Conservation (phyloP, 1,140 invertebrate genomes). For the Drosophila pachea region DNA sequence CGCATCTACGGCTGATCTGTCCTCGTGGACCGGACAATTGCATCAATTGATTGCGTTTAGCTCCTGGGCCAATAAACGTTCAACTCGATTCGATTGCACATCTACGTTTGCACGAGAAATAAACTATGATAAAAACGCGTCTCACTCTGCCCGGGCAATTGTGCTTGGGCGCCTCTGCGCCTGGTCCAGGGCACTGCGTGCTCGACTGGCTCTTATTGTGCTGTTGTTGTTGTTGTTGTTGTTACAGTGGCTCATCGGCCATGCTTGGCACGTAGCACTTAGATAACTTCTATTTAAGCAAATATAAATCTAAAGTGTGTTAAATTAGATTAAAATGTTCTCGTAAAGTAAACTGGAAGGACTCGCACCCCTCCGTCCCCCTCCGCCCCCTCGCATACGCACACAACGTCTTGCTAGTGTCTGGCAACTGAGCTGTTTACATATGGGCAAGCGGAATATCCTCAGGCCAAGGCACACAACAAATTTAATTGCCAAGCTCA, state of each 20-base stretch:
- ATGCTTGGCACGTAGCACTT: conserved; percentile 67
- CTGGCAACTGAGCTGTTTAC: conserved; percentile 43
- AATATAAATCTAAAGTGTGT: conserved; percentile 77
- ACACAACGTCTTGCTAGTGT: conserved; percentile 28
- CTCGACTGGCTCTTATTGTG: background rate
- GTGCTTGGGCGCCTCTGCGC: conserved; percentile 4
- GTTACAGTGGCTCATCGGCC: conserved; percentile 42
- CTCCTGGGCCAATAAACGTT: conserved; percentile 38
- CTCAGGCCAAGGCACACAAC: conserved; percentile 6
- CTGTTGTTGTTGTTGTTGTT: conserved; percentile 26
- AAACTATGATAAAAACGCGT: conserved; percentile 70
- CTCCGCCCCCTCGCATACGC: background rate
- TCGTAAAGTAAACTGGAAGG: conserved; percentile 58
- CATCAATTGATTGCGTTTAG: conserved; percentile 71
- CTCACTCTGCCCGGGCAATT: conserved; percentile 27
- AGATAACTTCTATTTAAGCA: conserved; percentile 77
- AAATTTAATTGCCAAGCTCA: conserved; percentile 4
- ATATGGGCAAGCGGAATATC: background rate
- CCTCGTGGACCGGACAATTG: conserved; percentile 32
- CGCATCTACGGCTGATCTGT: conserved; percentile 55
- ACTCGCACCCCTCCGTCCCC: too few species aligned
- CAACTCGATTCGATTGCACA: conserved; percentile 41
- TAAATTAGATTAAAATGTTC: conserved; percentile 77
- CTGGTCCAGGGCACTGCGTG: conserved; percentile 25
- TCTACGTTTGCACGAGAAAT: conserved; percentile 39